A percentile compares a stretch with the other conserved stretches of the same genome.
phyloP scores from a whole-genome alignment of 2,888 invertebrate genomes.

The Chrysopilus asiliformis region DNA sequence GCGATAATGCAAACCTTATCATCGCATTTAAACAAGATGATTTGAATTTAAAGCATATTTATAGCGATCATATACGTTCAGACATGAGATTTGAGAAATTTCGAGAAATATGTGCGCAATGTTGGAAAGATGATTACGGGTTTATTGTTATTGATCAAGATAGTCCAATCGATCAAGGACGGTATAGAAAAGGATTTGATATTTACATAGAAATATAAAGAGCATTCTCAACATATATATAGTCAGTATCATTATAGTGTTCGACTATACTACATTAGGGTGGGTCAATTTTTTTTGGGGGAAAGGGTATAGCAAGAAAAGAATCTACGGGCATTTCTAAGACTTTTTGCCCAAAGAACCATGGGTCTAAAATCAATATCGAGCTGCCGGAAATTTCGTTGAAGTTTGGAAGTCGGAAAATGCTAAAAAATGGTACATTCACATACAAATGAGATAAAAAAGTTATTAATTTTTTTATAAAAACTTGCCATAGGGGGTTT shows the following conservation, averaged over 20 bases:
- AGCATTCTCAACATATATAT: background rate
- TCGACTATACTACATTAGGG: no score
- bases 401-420: no score
- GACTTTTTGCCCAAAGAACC: no score
- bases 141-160: slow-evolving; percentile 24
- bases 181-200: slow-evolving; percentile 24
- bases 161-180: slow-evolving; percentile 17
- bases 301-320: no score
- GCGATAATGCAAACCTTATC: slow-evolving; percentile 28
- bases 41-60: slow-evolving; percentile 24
- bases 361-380: no score
- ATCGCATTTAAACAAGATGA: slow-evolving; percentile 28
- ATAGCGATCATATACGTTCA: slow-evolving; percentile 9
- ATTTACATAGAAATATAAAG: slow-evolving; percentile 9
- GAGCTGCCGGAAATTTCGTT: no score
- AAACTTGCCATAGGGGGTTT: no score
- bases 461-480: no score
- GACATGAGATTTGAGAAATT: slow-evolving; percentile 21
- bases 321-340: no score
- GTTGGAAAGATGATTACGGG: slow-evolving; percentile 22
- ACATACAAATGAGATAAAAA: no score
- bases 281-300: no score
- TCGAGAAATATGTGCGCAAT: slow-evolving; percentile 20
- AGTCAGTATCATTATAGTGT: background rate
- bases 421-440: no score